These are phyloP conservation scores for Drosophila navojoa DNA, from an alignment of 1,140 invertebrate genomes.

Conservation along the genomic window DNA sequence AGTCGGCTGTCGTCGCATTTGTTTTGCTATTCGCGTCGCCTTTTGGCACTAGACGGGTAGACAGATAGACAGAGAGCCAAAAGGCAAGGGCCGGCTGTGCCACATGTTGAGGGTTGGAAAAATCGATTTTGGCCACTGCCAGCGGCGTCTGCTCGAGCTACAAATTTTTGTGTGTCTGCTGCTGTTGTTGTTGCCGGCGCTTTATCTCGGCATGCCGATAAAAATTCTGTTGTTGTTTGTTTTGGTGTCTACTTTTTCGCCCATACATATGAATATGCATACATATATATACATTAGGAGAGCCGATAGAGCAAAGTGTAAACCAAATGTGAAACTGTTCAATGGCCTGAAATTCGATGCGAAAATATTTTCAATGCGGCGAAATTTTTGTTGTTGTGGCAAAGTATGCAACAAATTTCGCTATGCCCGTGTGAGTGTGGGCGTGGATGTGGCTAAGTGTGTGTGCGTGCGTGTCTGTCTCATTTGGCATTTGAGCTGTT, in stretches of 20 bases:
- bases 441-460: constrained; percentile 12
- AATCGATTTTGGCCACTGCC: constrained; percentile 57
- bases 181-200: constrained; percentile 33
- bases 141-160: constrained; percentile 11
- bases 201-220: constrained; percentile 59
- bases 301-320: background rate
- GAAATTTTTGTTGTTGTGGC: constrained; percentile 37
- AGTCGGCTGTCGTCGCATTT: constrained; percentile 7
- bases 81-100: constrained; percentile 9
- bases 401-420: constrained; percentile 69
- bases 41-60: background rate
- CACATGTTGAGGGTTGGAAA: constrained; percentile 58
- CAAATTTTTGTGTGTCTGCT: constrained; percentile 11
- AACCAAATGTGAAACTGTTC: constrained; percentile 11
- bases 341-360: constrained; percentile 16
- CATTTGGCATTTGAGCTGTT: constrained; percentile 22
- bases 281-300: background rate
- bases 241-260: constrained; percentile 12
- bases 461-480: constrained; percentile 13
- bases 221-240: constrained; percentile 44
- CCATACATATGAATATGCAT: constrained; percentile 12
- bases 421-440: constrained; percentile 10
- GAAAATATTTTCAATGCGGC: constrained; percentile 27
- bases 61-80: background rate
- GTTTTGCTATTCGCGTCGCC: background rate